Percentiles rank a stretch among this genome's conserved stretches.
Conservation (phyloP, 2,113 vertebrate genomes). For the Forbesichthys agassizii region DNA sequence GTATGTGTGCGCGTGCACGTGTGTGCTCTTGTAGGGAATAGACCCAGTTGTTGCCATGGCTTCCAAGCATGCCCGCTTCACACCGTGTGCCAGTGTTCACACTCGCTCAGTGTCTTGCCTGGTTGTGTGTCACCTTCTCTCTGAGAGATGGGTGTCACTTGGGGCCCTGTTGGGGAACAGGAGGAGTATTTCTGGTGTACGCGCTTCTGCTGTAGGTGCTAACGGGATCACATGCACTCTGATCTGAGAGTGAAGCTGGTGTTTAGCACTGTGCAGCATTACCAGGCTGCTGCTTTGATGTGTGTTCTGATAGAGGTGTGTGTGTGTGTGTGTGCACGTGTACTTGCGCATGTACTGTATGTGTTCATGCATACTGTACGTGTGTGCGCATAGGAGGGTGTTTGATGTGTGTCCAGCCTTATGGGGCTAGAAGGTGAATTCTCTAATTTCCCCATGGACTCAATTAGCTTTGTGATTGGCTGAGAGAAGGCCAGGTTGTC, state of each 20-base stretch:
- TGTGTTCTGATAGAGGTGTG: slow-evolving; percentile 70
- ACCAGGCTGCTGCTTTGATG: slow-evolving; percentile 64
- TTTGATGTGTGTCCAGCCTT: slow-evolving; percentile 79
- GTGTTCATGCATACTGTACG: neutral
- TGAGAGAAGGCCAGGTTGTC: slow-evolving; percentile 73
- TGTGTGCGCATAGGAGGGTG: slow-evolving; percentile 67
- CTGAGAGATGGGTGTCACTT: neutral
- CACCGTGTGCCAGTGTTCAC: slow-evolving; percentile 50
- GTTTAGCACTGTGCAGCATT: slow-evolving; percentile 70
- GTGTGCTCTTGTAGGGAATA: slow-evolving; percentile 7
- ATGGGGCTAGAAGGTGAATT: slow-evolving; percentile 75
- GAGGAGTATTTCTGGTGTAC: slow-evolving; percentile 28
- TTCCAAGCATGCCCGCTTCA: slow-evolving; percentile 59
- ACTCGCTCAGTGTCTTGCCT: slow-evolving; percentile 30
- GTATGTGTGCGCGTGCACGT: too few relatives aligned
- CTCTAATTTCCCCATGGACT: slow-evolving; percentile 76
- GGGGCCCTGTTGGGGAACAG: slow-evolving; percentile 32
- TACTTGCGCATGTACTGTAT: neutral
- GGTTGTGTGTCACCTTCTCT: slow-evolving; percentile 37
- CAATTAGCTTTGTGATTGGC: slow-evolving; percentile 79
- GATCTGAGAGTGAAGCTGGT: slow-evolving; percentile 71
- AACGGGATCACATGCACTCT: slow-evolving; percentile 59
- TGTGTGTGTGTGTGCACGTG: slow-evolving; percentile 15
- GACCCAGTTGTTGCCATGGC: slow-evolving; percentile 56
- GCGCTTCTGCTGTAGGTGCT: slow-evolving; percentile 49